A percentile compares a stretch with the other conserved stretches of the same genome.
Conservation (phyloP, 2,113 vertebrate genomes). For the Gila orcuttii region DNA sequence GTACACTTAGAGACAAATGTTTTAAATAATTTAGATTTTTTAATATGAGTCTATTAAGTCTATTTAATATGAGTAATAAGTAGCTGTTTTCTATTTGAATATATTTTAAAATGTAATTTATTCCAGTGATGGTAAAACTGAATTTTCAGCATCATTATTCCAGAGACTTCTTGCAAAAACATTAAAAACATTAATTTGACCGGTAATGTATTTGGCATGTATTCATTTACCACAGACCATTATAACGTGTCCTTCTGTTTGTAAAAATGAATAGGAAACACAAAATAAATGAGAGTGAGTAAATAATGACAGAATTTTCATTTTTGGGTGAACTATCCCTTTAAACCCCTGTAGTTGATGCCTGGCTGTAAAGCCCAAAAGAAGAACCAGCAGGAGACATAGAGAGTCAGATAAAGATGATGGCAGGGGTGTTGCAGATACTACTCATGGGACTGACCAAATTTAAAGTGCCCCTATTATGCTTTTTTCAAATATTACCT, state of each 20-base stretch:
- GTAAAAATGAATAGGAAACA: neutral
- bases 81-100: no score
- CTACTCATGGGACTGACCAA: no score
- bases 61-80: neutral
- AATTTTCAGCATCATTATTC: neutral
- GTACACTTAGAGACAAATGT: neutral
- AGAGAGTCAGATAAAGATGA: neutral
- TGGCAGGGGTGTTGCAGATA: neutral
- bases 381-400: neutral
- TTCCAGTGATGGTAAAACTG: no score
- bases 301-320: neutral
- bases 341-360: neutral
- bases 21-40: neutral
- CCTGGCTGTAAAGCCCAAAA: neutral
- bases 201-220: neutral
- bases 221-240: neutral
- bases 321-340: neutral
- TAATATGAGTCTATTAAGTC: neutral
- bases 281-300: neutral
- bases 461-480: no score
- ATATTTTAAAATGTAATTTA: no score
- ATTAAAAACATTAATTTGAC: neutral
- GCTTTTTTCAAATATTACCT: no score
- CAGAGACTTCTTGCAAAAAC: neutral
- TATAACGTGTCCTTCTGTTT: neutral